A percentile compares a stretch with the other conserved stretches of the same genome.
phyloP scores from a whole-genome alignment of 2,888 invertebrate genomes.

The Drosophila nr. fundita region DNA sequence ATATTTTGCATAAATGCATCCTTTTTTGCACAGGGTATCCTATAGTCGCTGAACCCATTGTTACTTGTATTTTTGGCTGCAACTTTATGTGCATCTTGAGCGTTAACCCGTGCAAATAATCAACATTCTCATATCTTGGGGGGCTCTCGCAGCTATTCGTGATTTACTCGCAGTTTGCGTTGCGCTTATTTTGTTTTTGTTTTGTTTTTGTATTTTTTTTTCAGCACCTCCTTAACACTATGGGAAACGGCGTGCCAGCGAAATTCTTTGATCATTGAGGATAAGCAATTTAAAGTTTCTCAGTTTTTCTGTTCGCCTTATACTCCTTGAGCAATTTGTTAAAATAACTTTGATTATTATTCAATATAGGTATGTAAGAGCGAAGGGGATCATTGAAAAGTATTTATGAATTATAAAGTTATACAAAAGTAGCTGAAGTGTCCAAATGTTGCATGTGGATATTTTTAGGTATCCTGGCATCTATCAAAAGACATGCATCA shows the following conservation, averaged over 20 bases:
- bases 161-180: conserved; percentile 69
- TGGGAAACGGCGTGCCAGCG: conserved; percentile 59
- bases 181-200: conserved; percentile 20
- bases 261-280: conserved; percentile 70
- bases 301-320: conserved; percentile 5
- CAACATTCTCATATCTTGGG: conserved; percentile 77
- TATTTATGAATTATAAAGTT: background rate
- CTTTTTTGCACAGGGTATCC: conserved; percentile 11
- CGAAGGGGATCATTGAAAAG: background rate
- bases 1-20: background rate
- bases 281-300: conserved; percentile 63
- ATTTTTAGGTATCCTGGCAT: background rate
- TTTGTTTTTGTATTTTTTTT: conserved; percentile 1
- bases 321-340: conserved; percentile 3
- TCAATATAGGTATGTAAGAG: background rate
- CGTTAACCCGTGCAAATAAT: conserved; percentile 74
- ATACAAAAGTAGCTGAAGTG: background rate
- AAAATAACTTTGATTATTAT: conserved; percentile 1
- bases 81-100: conserved; percentile 27
- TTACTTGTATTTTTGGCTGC: background rate
- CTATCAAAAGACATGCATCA: background rate
- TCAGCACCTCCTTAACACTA: conserved; percentile 73
- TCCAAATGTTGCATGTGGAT: background rate
- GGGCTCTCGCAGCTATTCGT: conserved; percentile 68
- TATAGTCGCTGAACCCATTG: background rate